Base-by-base conservation (phyloP, 2,888 invertebrate genomes). In the Melanotus villosus region DNA sequence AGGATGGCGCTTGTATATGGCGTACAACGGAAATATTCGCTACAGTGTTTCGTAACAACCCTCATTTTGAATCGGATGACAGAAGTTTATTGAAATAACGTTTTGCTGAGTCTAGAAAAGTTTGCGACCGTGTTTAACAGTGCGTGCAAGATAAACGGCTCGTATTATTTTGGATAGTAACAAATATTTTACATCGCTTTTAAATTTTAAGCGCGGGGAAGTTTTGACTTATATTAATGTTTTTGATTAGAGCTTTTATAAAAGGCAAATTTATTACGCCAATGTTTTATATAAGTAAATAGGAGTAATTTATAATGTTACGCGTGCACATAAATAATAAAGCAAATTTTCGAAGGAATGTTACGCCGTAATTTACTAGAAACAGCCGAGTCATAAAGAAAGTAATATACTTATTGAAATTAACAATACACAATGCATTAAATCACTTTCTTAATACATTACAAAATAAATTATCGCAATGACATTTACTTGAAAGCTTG, bases 21-120 rank as follows among this genome's bases (percentile, higher is more conserved):
- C 47, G 64, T 21, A 69, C 36, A 60, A 56, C 73, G 73, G 72
- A 77, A 76, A 65, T 76, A 73, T 76, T 76, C 71, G 74, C 76
- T 70, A 71, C 78, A 76, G 71, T 74, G 72, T 74, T 75, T 76
- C 73, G 72, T 73, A 75, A 75, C 72, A 77, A 73, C 76, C 79
- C 78, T 67, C 73, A 78, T 78, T 78, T 79, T 78, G 76, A 76
- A 77, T 76, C 75, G 76, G 77, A 79, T 78, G 80, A 80, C 78
- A 79, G 76, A 77, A 77, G 79, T 78, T 78, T 80, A 80, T 80
- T 80, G 80, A 80, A 80, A 80, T 77, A 80, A 77, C 77, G 78
- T 78, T 79, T 76, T 76, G 78, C 78, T 79, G 79, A 78, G 77
- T 78, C 72, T 73, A 72, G 73, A 74, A 75, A 76, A 78, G 75